A percentile compares a stretch with the other conserved stretches of the same genome.
These are phyloP conservation scores for Rhinichthys osculus DNA, from an alignment of 2,797 vertebrate species.

Conservation along the genomic window DNA sequence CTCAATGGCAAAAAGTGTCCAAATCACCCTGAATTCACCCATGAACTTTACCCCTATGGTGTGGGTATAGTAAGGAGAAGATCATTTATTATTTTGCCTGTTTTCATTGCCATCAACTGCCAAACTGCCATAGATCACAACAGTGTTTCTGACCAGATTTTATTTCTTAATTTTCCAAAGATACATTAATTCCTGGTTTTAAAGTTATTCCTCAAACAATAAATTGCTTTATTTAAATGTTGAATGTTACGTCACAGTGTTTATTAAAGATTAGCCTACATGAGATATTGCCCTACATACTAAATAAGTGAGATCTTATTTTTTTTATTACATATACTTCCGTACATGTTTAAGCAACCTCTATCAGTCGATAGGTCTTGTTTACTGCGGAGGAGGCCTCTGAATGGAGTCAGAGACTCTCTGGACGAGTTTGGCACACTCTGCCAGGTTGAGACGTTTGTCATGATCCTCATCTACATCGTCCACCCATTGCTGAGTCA, in stretches of 20 bases:
- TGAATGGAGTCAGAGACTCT: constrained; percentile 8
- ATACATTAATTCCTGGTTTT: neutral
- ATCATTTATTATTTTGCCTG: neutral
- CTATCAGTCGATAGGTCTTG: neutral
- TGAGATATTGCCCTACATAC: neutral
- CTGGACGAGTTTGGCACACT: constrained; percentile 37
- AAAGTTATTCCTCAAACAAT: neutral
- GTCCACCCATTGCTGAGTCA: neutral
- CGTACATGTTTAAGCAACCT: neutral
- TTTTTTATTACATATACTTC: neutral
- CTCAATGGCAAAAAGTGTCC: too few relatives aligned
- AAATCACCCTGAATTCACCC: too few relatives aligned
- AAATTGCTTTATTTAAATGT: neutral
- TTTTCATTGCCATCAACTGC: neutral
- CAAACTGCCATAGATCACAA: neutral
- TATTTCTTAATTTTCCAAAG: neutral
- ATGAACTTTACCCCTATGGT: neutral
- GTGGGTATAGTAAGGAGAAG: neutral
- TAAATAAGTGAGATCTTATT: neutral
- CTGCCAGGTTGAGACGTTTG: constrained; percentile 16
- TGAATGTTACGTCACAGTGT: neutral
- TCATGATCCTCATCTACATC: constrained; percentile 30
- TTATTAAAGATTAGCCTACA: neutral
- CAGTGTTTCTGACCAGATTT: neutral
- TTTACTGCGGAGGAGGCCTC: neutral